phyloP scores from a whole-genome alignment of 2,113 vertebrate species.

The Daboia siamensis region DNA sequence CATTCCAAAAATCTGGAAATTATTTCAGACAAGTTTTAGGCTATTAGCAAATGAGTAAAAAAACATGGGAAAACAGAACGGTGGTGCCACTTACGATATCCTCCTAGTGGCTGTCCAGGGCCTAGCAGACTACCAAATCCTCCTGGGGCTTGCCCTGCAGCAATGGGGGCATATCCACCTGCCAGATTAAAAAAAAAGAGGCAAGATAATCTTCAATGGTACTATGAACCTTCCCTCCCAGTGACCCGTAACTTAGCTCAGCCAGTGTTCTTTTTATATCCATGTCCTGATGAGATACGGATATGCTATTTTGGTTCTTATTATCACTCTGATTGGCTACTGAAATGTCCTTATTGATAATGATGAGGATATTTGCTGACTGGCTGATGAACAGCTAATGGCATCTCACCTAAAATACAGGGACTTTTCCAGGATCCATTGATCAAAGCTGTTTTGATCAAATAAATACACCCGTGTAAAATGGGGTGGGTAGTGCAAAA shows the following conservation, averaged over 20 bases:
- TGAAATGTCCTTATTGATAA: not conserved
- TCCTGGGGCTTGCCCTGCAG: not conserved
- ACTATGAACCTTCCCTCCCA: not conserved
- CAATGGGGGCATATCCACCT: not conserved
- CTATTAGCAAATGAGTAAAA: too few relatives aligned
- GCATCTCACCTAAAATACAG: not conserved
- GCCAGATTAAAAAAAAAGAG: not conserved
- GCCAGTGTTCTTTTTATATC: not conserved
- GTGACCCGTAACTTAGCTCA: not conserved
- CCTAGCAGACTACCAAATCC: not conserved
- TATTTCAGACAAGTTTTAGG: not conserved
- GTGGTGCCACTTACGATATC: not conserved
- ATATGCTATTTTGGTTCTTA: not conserved
- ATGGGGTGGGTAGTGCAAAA: not conserved
- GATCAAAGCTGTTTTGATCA: not conserved
- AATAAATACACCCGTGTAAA: not conserved
- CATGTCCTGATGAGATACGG: not conserved
- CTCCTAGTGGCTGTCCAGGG: not conserved
- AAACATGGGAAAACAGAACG: not conserved
- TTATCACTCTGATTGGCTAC: not conserved
- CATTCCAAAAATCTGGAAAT: not conserved
- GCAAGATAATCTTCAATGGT: too few relatives aligned
- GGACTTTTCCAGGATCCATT: not conserved
- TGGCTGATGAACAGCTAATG: not conserved
- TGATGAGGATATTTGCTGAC: not conserved